phyloP scores from a whole-genome alignment of 2,113 vertebrate genomes.

The Columbina picui region DNA sequence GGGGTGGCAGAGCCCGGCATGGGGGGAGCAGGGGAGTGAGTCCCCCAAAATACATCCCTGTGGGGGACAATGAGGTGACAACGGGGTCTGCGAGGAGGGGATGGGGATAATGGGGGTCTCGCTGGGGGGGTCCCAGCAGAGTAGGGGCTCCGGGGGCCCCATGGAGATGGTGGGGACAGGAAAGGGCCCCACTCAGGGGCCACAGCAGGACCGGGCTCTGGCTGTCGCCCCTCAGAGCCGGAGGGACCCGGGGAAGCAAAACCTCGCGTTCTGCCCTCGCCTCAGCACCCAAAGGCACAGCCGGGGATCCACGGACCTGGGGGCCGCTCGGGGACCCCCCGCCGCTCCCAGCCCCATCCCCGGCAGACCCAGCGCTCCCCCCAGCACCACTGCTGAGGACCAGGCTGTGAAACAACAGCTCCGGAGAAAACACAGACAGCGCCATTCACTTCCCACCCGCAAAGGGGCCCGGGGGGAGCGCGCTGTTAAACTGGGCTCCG shows the following conservation, averaged over 20 bases:
- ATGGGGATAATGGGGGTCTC: fast-evolving
- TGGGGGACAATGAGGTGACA: background rate
- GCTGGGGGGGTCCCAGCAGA: background rate
- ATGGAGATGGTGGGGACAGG: fast-evolving
- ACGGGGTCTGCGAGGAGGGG: fast-evolving
- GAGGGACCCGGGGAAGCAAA: background rate
- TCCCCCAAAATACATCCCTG: fast-evolving
- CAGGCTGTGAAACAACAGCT: background rate
- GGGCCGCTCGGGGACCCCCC: no score
- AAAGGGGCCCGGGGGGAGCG: background rate
- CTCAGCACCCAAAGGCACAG: fast-evolving
- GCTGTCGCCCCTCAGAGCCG: no score
- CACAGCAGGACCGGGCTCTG: background rate
- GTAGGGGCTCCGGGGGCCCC: background rate
- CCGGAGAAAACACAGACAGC: background rate
- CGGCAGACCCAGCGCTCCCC: fast-evolving
- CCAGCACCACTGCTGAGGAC: fast-evolving
- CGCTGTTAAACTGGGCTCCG: background rate
- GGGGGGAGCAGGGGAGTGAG: background rate
- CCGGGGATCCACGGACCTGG: background rate
- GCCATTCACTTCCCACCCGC: fast-evolving
- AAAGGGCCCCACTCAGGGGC: background rate
- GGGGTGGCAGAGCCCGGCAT: fast-evolving
- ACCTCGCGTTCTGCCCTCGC: fast-evolving
- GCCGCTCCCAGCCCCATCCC: fast-evolving